phyloP scores from a whole-genome alignment of 2,797 vertebrate species.

The Thamnophis elegans region DNA sequence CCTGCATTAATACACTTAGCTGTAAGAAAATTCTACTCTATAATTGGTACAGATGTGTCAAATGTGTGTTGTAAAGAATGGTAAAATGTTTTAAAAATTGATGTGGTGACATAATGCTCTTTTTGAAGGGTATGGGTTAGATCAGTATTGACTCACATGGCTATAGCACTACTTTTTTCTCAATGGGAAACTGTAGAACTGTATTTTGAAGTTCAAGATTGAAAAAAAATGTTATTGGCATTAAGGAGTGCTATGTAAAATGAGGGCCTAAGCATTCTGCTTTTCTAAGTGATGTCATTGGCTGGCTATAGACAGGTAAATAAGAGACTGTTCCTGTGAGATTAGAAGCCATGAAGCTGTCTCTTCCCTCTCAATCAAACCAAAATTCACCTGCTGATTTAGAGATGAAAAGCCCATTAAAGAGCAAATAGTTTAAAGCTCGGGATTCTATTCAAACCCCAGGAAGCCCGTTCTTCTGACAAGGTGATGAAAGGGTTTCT shows the following conservation, averaged over 20 bases:
- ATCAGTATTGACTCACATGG: not conserved
- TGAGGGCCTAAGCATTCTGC: not conserved
- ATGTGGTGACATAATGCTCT: not conserved
- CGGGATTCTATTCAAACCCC: constrained; percentile 60
- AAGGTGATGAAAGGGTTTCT: constrained; percentile 64
- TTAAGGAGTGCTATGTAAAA: not conserved
- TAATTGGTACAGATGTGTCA: not conserved
- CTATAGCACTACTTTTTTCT: not conserved
- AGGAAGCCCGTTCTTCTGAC: constrained; percentile 62
- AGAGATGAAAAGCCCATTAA: constrained; percentile 63
- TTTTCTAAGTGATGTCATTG: constrained; percentile 43
- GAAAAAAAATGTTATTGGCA: not conserved
- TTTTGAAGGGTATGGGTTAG: not conserved
- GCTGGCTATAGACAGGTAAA: accelerated
- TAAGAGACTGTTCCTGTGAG: not conserved
- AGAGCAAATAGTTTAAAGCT: constrained; percentile 64
- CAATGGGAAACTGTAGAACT: not conserved
- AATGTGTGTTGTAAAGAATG: not conserved
- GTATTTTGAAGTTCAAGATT: not conserved
- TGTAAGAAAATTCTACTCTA: not conserved
- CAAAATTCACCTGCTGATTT: constrained; percentile 62
- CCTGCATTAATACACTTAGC: not conserved
- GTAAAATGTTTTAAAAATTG: not conserved
- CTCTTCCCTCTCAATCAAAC: constrained; percentile 39
- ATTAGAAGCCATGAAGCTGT: constrained; percentile 17